These are phyloP conservation scores for Borostomias antarcticus DNA, from an alignment of 2,797 vertebrate species.

Conservation along the genomic window DNA sequence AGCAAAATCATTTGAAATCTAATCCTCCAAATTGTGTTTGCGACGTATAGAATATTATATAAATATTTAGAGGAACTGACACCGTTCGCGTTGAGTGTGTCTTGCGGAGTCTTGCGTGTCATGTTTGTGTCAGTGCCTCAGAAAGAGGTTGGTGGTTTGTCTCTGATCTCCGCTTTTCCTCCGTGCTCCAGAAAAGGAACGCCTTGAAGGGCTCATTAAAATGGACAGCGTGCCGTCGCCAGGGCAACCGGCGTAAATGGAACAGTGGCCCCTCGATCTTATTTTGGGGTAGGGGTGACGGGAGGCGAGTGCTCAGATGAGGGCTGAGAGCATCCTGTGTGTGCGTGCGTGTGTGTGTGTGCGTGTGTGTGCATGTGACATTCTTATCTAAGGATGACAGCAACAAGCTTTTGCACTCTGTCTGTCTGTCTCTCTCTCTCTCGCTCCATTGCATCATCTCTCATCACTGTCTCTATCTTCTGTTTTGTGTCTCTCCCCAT, in stretches of 20 bases:
- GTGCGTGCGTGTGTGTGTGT: slow-evolving; percentile 1
- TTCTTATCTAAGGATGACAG: slow-evolving; percentile 68
- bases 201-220: slow-evolving; percentile 33
- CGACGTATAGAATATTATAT: no score
- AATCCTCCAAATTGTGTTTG: background rate
- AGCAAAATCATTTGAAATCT: background rate
- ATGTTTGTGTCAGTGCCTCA: no score
- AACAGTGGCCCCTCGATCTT: no score
- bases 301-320: slow-evolving; percentile 7
- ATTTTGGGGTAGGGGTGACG: slow-evolving; percentile 49
- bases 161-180: background rate
- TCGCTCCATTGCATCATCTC: no score
- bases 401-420: slow-evolving; percentile 55
- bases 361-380: slow-evolving; percentile 26
- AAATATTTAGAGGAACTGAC: no score
- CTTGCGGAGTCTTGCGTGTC: no score
- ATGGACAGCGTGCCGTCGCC: slow-evolving; percentile 34
- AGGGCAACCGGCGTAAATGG: slow-evolving; percentile 32
- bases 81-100: no score
- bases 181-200: slow-evolving; percentile 13
- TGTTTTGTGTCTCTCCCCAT: background rate
- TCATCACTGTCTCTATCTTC: background rate
- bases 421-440: slow-evolving; percentile 16
- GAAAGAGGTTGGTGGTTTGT: no score
- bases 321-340: background rate